Base-by-base conservation (phyloP, 2,797 vertebrate genomes). In the Pogonophryne albipinna region DNA sequence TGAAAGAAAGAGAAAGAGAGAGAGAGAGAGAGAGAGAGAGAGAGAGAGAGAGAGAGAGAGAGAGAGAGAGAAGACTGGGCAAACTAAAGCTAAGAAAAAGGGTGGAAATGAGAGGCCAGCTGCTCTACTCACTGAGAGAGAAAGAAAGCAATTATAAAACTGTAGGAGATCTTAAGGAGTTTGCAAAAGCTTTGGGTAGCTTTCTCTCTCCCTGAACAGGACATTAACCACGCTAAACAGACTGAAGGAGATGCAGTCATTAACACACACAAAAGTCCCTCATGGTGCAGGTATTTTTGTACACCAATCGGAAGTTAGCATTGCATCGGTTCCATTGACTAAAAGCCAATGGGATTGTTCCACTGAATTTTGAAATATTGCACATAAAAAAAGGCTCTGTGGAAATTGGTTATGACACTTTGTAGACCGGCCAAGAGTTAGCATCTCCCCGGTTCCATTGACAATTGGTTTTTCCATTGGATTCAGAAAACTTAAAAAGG, bases 81-180 rank as follows among this genome's bases (percentile, higher is more conserved):
- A 75, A 87, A 82, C 66, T 45, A 53, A n/a, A 71, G 63, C 27
- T 53, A 82, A 76, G 60, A 16, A 47, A 56, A 61, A 64, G 17
- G 20, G 60, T 70, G 41, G 42, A 86, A 84, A 77, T 23, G 58
- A 82, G 56, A 74, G 53, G 66, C 57, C 47, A 70, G 66, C 62
- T 80, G 67, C 68, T 82, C 60, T 47, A n/a, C 52, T 79, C 51
- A 27, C 66, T 20, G 53, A 52, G 31, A 70, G 31, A 70, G 51
- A 87, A 81, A 78, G 74, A 79, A 72, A 74, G 72, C 65, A 83
- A 85, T 82, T 87, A 79, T 7, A 61, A 80, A 87, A 53, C 71
- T 68, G 76, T 34, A 20, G 76, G 71, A 73, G 62, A 83, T 71
- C 20, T 17, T 61, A 66, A 83, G 83, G 23, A 70, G 51, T 59